A percentile compares a stretch with the other conserved stretches of the same genome.
phyloP scores from a whole-genome alignment of 2,888 invertebrate genomes.

The Parnassius glacialis region DNA sequence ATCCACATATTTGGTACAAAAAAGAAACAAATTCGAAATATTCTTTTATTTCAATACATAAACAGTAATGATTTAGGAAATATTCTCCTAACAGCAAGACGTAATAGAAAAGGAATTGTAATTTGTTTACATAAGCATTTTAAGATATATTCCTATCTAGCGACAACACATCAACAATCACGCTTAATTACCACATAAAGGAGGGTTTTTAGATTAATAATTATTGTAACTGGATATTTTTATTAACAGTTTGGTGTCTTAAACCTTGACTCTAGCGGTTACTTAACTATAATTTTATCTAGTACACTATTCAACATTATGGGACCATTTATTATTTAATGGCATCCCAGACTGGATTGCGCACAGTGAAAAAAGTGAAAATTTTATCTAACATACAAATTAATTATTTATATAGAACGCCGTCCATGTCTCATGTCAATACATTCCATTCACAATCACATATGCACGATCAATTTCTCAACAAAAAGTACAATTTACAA shows the following conservation, averaged over 20 bases:
- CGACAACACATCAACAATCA: constrained; percentile 8
- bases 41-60: too few relatives aligned
- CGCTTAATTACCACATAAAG: constrained; percentile 13
- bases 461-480: constrained; percentile 52
- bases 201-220: not conserved
- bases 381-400: not conserved
- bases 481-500: constrained; percentile 51
- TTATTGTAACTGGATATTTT: too few relatives aligned
- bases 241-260: constrained; percentile 26
- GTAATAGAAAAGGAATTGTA: not conserved
- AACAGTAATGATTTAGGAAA: too few relatives aligned
- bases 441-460: constrained; percentile 21
- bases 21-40: too few relatives aligned
- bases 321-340: not conserved
- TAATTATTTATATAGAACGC: not conserved
- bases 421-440: not conserved
- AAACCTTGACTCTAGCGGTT: constrained; percentile 14
- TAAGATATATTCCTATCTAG: not conserved
- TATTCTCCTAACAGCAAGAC: not conserved
- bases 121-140: not conserved
- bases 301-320: not conserved
- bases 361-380: not conserved
- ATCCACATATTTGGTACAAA: too few relatives aligned
- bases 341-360: not conserved
- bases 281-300: constrained; percentile 28